A percentile compares a stretch with the other conserved stretches of the same genome.
Conservation (phyloP, 2,113 vertebrate species). For the Colinus virginianus region DNA sequence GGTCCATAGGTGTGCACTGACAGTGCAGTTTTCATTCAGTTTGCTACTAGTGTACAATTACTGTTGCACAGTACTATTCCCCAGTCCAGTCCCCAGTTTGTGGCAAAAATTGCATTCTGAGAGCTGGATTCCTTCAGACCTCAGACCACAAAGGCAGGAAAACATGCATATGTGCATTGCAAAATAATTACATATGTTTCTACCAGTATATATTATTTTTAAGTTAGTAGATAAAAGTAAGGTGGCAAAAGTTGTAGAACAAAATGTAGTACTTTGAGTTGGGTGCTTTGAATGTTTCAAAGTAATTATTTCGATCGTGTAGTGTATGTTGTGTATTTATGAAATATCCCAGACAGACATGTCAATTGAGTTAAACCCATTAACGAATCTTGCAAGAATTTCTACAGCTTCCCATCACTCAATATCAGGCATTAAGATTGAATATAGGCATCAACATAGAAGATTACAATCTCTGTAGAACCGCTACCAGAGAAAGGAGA, state of each 20-base stretch:
- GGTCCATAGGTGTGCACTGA: background rate
- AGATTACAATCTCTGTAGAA: constrained; percentile 53
- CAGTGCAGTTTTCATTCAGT: background rate
- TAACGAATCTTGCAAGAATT: constrained; percentile 58
- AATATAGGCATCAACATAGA: constrained; percentile 51
- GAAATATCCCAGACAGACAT: constrained; percentile 23
- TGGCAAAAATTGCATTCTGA: background rate
- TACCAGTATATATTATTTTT: background rate
- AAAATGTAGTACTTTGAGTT: background rate
- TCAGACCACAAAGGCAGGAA: background rate
- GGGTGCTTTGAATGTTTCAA: background rate
- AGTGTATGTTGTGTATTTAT: constrained; percentile 38
- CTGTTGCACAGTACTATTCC: background rate
- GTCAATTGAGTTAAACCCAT: constrained; percentile 57
- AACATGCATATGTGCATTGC: accelerated
- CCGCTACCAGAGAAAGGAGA: background rate
- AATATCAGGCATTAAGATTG: constrained; percentile 57
- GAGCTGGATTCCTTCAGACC: background rate
- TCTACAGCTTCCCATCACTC: constrained; percentile 42
- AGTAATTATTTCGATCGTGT: background rate
- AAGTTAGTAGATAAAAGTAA: background rate
- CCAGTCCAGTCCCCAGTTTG: background rate
- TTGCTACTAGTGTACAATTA: background rate
- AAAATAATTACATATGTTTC: background rate
- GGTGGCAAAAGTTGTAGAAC: background rate